Conservation (phyloP, 1,140 invertebrate genomes). For the Cheumatopsyche charites region DNA sequence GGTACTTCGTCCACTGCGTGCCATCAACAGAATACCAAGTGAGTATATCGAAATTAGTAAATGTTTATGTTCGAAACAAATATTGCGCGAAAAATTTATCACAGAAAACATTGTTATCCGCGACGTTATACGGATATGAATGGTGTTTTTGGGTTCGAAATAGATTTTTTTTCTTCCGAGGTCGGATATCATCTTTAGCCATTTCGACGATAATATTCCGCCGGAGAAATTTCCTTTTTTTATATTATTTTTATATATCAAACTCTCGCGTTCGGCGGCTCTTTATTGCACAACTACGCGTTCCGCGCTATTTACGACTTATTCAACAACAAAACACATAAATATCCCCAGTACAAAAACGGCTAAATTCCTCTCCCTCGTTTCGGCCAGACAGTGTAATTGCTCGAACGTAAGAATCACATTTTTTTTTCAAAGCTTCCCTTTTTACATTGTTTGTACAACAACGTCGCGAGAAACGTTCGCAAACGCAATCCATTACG, state of each 20-base stretch:
- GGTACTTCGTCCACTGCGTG: conserved; percentile 92
- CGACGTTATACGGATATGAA: too few species aligned
- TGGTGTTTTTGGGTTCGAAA: too few species aligned
- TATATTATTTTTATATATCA: conserved; percentile 16
- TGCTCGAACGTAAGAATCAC: background rate
- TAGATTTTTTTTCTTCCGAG: too few species aligned
- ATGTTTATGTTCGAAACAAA: background rate
- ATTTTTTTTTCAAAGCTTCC: too few species aligned
- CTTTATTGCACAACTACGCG: conserved; percentile 27
- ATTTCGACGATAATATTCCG: conserved; percentile 20
- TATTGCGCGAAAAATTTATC: background rate
- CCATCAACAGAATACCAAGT: conserved; percentile 99
- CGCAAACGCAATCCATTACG: too few species aligned
- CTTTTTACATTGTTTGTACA: too few species aligned
- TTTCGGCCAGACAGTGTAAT: conserved; percentile 2
- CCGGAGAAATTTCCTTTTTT: conserved; percentile 15
- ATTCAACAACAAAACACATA: conserved; percentile 30
- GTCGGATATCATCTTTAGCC: background rate
- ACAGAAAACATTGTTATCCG: too few species aligned
- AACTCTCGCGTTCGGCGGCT: background rate
- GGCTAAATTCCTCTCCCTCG: conserved; percentile 20
- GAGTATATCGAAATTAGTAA: conserved; percentile 65
- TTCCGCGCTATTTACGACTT: conserved; percentile 32
- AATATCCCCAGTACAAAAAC: conserved; percentile 23
- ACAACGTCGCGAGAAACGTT: too few species aligned